phyloP scores from a whole-genome alignment of 2,888 invertebrate species.

The Carabus problematicus region DNA sequence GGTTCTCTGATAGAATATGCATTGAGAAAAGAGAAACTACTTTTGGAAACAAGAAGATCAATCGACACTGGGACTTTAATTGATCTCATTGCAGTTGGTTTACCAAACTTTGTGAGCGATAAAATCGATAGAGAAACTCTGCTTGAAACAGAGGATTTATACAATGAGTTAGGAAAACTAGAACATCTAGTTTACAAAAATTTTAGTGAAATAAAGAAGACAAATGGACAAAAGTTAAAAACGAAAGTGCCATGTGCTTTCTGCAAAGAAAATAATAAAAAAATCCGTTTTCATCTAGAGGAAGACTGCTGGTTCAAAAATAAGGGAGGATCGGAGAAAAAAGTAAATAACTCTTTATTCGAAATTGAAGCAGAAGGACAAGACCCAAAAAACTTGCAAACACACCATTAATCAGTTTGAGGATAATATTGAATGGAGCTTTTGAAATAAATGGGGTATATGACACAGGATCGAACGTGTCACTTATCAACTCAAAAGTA shows the following conservation, averaged over 20 bases:
- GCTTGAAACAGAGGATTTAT: conserved; percentile 9
- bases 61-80: conserved; percentile 14
- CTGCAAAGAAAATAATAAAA: no score
- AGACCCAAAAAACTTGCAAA: conserved; percentile 46
- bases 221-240: no score
- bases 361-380: conserved; percentile 45
- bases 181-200: conserved; percentile 10
- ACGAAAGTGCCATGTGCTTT: no score
- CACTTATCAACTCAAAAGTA: no score
- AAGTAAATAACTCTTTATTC: conserved; percentile 39
- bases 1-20: conserved; percentile 33
- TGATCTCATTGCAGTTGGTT: not conserved
- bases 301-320: not conserved
- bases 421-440: conserved; percentile 41
- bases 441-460: conserved; percentile 44
- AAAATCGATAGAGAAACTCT: conserved; percentile 21
- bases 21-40: conserved; percentile 33
- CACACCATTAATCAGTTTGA: conserved; percentile 47
- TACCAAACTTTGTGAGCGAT: conserved; percentile 22
- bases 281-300: not conserved
- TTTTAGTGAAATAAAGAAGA: no score
- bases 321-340: conserved; percentile 9
- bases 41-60: conserved; percentile 19
- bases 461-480: conserved; percentile 47
- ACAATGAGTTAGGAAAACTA: conserved; percentile 5